Base-by-base conservation (phyloP, 1,140 invertebrate species). In the Paracyclopina nana region DNA sequence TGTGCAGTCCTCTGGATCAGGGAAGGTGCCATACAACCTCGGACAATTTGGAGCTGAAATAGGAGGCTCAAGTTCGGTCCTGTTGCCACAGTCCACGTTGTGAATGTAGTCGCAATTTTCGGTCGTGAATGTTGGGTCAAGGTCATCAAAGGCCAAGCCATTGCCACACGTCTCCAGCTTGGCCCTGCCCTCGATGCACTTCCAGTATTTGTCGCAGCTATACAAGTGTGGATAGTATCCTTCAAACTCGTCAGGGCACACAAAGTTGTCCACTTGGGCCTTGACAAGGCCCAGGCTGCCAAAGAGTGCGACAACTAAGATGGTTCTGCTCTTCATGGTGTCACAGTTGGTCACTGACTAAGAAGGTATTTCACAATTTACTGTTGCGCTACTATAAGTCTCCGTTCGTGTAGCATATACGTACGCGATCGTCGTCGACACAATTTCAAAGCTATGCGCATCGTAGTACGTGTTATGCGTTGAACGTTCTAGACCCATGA, bases 71-170 rank as follows among this genome's bases (percentile, higher is more conserved):
- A 59, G 31, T 9, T 56, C 46, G 9, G 55, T 66, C 58, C 87
- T 78, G 38, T 85, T 81, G 12, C 82, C 82, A 62, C 87, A 91
- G 57, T 91, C 83, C n/a, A 91, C 85, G 58, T 90, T 90, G 70
- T 91, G 84, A 53, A 87, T 72, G 68, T 91, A 91, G 64, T 90
- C 86, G 62, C 87, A 92, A 70, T 91, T 91, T 63, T 92, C 86
- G 40, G 81, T 84, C 56, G 86, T 68, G 70, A 78, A 87, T 69
- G 88, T 87, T 40, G 74, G 71, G 65, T 91, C 86, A 14, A 74
- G 71, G 53, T 84, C 76, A 63, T 88, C 85, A 65, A 92, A 92
- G 48, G 85, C 85, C 27, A 92, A 72, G 40, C 87, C 87, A 61
- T 92, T 92, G 31, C 86, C 86, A 67, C 87, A 91, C 25, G 83